Base-by-base conservation (phyloP, 2,888 invertebrate species). In the Ichneumoninae sp. region DNA sequence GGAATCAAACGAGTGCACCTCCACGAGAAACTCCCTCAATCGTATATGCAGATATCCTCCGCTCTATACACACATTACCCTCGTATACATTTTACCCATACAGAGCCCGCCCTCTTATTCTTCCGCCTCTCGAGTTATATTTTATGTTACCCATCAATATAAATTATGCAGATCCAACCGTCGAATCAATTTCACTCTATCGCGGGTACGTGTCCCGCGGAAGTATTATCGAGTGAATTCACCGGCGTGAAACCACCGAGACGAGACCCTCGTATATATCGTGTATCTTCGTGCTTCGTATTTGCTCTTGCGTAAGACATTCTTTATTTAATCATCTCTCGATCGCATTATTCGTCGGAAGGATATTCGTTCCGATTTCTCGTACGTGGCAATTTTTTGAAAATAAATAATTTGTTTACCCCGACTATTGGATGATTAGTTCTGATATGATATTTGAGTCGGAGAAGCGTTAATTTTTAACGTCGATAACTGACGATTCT, bases 151-250 rank as follows among this genome's bases (percentile, higher is more conserved):
- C 75, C 71, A 85, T 85, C 85, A 75, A 85, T 85, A 85, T 79
- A 81, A 82, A 85, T 85, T 79, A 85, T 82, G 81, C 60, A 81
- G 6, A 85, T 79, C 65, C 70, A n/a, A 22, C 36, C 10, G 68
- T 75, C 47, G 69, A 75, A 78, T 66, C 66, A 52, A 85, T 85
- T 82, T 79, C 70, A 7, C 50, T 57, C 10, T 65, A 30, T 75
- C 65, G 33, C 22, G 19, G 30, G 10, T 63, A 47, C 75, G 52
- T 52, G 75, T 44, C 47, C 50, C 65, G 33, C 36, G 19, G 26
- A 36, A 66, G 19, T 66, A 19, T 75, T 26, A 66, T 36, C 65
- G 75, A 65, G 65, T 75, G 65, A 52, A 75, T 75, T 52, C 65
- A 75, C 33, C 30, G 33, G 19, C 13, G 30, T 33, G 50, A 66